Conservation (phyloP, 2,113 vertebrate species). For the Varanus komodoensis region DNA sequence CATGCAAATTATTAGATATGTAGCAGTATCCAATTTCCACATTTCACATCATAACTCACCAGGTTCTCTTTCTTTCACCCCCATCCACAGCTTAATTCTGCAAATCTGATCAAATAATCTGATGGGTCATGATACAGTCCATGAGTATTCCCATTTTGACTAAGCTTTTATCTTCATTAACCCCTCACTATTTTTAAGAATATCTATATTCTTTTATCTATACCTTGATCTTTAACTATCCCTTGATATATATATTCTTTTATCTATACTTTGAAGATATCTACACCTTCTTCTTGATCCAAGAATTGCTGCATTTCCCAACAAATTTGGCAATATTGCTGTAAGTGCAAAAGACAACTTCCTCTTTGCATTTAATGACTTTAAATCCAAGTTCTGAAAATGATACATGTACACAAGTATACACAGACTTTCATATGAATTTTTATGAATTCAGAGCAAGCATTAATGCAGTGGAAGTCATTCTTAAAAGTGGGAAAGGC, state of each 20-base stretch:
- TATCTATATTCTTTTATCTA: too few relatives aligned
- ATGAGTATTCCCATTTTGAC: neutral
- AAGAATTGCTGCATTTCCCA: neutral
- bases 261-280: neutral
- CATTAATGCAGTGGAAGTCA: neutral
- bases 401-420: neutral
- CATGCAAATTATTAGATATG: too few relatives aligned
- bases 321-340: too few relatives aligned
- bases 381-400: neutral
- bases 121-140: neutral
- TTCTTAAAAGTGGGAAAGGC: neutral
- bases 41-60: too few relatives aligned
- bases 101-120: too few relatives aligned
- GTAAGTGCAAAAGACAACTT: neutral
- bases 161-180: neutral
- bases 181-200: neutral
- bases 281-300: too few relatives aligned
- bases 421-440: neutral
- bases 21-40: too few relatives aligned
- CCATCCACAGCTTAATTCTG: too few relatives aligned
- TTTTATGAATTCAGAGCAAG: neutral
- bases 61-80: neutral
- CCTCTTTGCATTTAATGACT: neutral
- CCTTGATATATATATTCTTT: neutral
- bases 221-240: too few relatives aligned